These are phyloP conservation scores for Diphyllodes magnificus DNA, from an alignment of 2,113 vertebrate genomes.

Conservation along the genomic window DNA sequence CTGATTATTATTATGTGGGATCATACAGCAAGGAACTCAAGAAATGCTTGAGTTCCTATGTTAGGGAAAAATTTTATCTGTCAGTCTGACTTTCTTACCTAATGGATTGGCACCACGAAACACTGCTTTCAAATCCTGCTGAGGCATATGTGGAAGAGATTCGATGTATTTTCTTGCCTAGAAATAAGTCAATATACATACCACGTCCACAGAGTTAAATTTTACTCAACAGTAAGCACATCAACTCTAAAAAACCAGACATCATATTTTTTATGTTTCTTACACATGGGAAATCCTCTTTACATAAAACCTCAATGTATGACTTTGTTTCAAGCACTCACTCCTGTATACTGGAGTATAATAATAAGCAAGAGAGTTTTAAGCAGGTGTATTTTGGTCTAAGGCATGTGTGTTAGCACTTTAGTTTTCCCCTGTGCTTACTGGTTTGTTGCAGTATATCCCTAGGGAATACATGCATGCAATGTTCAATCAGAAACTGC, in stretches of 20 bases:
- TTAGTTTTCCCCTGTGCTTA: background rate
- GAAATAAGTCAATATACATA: slow-evolving; percentile 1
- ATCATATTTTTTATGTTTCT: background rate
- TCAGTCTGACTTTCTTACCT: slow-evolving; percentile 74
- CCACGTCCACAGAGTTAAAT: background rate
- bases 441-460: background rate
- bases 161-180: slow-evolving; percentile 98
- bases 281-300: background rate
- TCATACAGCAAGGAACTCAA: background rate
- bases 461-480: background rate
- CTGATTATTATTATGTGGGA: background rate
- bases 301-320: background rate
- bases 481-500: background rate
- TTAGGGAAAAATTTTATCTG: background rate
- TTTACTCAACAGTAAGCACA: background rate
- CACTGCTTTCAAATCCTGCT: slow-evolving; percentile 91
- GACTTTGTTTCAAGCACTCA: background rate
- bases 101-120: slow-evolving; percentile 92
- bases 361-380: background rate
- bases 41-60: background rate
- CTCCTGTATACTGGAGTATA: background rate
- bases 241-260: background rate
- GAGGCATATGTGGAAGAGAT: slow-evolving; percentile 95
- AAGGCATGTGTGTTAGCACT: background rate
- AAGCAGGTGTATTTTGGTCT: background rate